Base-by-base conservation (phyloP, 2,113 vertebrate species). In the Pygoscelis adeliae region DNA sequence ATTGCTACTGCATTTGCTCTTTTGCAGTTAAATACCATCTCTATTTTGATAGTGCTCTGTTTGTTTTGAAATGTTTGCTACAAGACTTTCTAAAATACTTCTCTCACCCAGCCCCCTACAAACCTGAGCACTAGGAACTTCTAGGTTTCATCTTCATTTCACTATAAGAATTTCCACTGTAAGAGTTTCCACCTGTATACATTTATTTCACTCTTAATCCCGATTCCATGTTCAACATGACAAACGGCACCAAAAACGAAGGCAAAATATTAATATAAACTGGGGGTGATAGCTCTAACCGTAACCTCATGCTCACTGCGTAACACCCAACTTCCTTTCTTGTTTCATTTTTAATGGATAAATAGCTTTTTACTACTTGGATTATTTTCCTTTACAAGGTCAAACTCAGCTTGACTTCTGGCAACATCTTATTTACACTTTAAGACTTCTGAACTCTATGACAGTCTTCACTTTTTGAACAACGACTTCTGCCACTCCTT, bases 371-470 rank as follows among this genome's bases (percentile, higher is more conserved):
- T 42, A 89, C 18, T 78, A 23, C 25, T 67, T 70, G 20, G 63
- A 78, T 38, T 92, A 47, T 74, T 92, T 95, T 84, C 63, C 69
- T 92, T 81, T 81, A 53, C 32, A 87, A 91, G 72, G 80, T 95
- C 89, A 94, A 94, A 89, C 72, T 89, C 83, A 78, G 94, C 63
- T 92, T 91, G 91, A 92, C 63, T 94, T 73, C 69, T 84, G 76
- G 91, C 59, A 95, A 62, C 32, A 50, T 53, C 55, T 81, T 74
- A 91, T 11, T 92, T 29, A 30, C 22, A 58, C 67, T 86, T 78
- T 40, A 74, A 70, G 61, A 73, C 38, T 91, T 89, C 21, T 69
- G 95, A 97, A 83, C 83, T 73, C 67, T 42, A 29, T 29, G 53
- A 86, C 15, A 67, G 34, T 66, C 74, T 92, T 80, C 40, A 72